Evolutionary conservation across 2,113 vertebrate genomes (phyloP).

Genomic region (Fulica atra): DNA sequence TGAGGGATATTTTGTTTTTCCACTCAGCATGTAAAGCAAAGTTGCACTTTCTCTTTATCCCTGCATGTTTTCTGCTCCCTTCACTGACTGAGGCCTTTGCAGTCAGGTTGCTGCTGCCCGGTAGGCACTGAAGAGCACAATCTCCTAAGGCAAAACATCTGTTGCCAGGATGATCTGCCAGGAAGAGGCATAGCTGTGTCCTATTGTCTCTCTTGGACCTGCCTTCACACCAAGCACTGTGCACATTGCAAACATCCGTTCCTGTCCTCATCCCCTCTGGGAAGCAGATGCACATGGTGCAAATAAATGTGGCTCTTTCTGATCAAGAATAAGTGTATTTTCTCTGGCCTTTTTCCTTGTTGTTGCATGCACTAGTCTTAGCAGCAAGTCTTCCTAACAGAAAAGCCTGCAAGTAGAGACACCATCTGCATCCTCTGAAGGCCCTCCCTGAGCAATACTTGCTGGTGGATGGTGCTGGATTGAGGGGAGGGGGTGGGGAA

Average conservation of each 20-base stretch:
- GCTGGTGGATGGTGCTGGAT: not conserved
- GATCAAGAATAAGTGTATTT: not conserved
- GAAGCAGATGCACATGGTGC: not conserved
- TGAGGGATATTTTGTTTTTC: not conserved
- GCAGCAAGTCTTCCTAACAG: not conserved
- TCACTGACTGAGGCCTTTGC: not conserved
- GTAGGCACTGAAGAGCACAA: not conserved
- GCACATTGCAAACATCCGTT: not conserved
- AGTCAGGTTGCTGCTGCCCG: slow-evolving; percentile 6
- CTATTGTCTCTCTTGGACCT: not conserved
- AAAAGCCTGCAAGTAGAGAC: not conserved
- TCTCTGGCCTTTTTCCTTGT: not conserved
- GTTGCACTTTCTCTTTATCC: not conserved
- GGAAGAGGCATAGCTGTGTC: not conserved
- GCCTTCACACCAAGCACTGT: not conserved
- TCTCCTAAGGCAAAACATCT: slow-evolving; percentile 37
- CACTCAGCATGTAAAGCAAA: not conserved
- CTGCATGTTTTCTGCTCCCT: not conserved
- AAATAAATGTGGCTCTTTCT: not conserved
- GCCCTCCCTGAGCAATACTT: not conserved
- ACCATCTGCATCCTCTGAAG: not conserved
- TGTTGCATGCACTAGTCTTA: not conserved
- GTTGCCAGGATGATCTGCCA: slow-evolving; percentile 11
- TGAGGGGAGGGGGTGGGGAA: no score
- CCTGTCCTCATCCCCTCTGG: not conserved